Base-by-base conservation (phyloP, 2,113 vertebrate genomes). In the Tylochromis polylepis region DNA sequence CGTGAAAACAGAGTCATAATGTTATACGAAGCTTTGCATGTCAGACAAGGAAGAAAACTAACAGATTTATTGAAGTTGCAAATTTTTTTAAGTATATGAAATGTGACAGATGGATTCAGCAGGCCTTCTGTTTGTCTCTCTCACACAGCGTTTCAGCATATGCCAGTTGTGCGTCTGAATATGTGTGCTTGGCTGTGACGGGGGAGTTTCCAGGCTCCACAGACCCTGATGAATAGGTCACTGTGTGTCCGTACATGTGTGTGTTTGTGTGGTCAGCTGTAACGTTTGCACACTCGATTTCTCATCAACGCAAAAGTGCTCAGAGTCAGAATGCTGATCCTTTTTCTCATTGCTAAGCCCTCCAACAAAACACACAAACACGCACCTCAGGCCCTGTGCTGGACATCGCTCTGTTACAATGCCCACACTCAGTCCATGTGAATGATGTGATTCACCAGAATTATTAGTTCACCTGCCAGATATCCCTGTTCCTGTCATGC, bases 171-270 rank as follows among this genome's bases (percentile, higher is more conserved):
- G 83, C 49, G 85, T 85, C 9, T 89, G 65, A 79, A 59, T 82
- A 67, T 87, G 81, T 90, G 93, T 91, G 89, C 89, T 91, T 95
- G 94, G 90, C 92, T 93, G 92, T 94, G 91, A 95, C 93, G 92
- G 84, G 93, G 95, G 93, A 95, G 87, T 95, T 95, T 95, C 95
- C 94, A 94, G 87, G 87, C 88, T 92, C 87, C 81, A 22, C 91
- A 93, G 91, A 86, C 85, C 88, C 89, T 85, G 88, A 95, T 95
- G 93, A 95, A 95, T 94, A 91, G 95, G 89, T 93, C 93, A 89
- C 92, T 95, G 60, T 82, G 67, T 82, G 58, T 82, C 81, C 88
- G 59, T 55, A 38, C 8, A 49, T 16, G 55, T 82, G 16, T 51
- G 83, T 78, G 20, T 55, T 67, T 55, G 31, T 88, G 87, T 82